Base-by-base conservation (phyloP, 2,888 invertebrate species). In the Dasypogon diadema region DNA sequence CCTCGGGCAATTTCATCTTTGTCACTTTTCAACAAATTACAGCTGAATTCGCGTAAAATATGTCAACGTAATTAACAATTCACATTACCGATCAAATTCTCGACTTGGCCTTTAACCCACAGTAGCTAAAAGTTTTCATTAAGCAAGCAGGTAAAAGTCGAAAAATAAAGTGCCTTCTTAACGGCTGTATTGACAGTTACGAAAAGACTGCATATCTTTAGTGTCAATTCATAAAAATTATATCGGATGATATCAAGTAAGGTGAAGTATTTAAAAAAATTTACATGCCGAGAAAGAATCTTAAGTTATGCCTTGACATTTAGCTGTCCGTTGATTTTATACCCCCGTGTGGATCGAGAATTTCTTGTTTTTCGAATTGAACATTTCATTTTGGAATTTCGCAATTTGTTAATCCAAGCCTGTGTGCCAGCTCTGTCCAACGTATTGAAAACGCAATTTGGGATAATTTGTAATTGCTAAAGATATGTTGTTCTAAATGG, bases 301-400 rank as follows among this genome's bases (percentile, higher is more conserved):
- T 26, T 56, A n/a, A 56, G n/a, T 12, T 51, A 12, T 56, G 14
- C 56, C 56, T 56, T 56, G 56, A 56, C 56, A 56, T 56, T 56
- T 56, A 26, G 18, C 6, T 26, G 14, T 26, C 1, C 24, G 18
- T 12, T 56, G 26, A 24, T 26, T 26, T 26, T 14, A 26, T 26
- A 26, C 8, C 6, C 26, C 30, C 1, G 56, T 24, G 22, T 14
- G 56, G 26, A 56, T 56, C 56, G 56, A 56, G 56, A 56, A 56
- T 24, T 56, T 56, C 56, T 56, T 56, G 56, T 56, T 56, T 56
- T 18, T 48, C 12, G 26, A 56, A 56, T 24, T 56, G 24, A 56
- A 12, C 24, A 56, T 56, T 56, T 56, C 56, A 26, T 30, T 56
- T 24, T 26, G 14, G 30, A 56, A 14, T 56, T 26, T 24, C 56